These are phyloP conservation scores for Falco concolor DNA, from an alignment of 2,797 vertebrate genomes.

Conservation along the genomic window DNA sequence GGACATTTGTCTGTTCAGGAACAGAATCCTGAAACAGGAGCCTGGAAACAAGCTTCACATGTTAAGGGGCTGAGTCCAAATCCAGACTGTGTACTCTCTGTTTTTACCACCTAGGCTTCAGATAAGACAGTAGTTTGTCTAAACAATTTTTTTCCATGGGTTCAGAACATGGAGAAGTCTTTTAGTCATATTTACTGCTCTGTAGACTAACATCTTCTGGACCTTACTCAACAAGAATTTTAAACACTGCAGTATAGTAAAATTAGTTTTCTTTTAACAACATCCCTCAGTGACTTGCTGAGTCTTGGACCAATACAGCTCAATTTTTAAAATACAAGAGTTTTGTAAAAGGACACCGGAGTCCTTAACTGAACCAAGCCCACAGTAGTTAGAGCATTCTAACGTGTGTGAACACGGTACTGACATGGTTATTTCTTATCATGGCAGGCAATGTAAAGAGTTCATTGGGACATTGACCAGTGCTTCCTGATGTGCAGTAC, in stretches of 20 bases:
- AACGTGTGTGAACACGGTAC: not conserved
- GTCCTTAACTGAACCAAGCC: not conserved
- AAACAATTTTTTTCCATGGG: not conserved
- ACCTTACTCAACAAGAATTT: not conserved
- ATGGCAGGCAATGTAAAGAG: constrained; percentile 73
- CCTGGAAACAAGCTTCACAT: not conserved
- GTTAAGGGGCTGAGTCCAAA: not conserved
- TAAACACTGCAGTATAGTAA: not conserved
- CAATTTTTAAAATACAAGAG: not conserved
- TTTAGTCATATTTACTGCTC: not conserved
- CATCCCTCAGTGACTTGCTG: not conserved
- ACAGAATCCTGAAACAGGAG: not conserved
- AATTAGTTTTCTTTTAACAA: not conserved
- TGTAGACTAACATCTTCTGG: not conserved
- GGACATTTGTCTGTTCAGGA: not conserved
- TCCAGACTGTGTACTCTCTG: not conserved
- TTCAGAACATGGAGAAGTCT: not conserved
- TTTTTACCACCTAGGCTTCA: not conserved
- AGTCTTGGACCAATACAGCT: not conserved
- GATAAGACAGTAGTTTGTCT: not conserved
- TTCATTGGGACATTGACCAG: not conserved
- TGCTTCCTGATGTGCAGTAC: constrained; percentile 48
- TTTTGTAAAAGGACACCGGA: not conserved
- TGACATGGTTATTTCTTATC: not conserved
- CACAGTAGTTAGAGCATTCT: not conserved